Evolutionary conservation across 1,140 invertebrate species (phyloP), one percentile per base, ranked within the genome.

Genomic region (Lanistes nyassanus): DNA sequence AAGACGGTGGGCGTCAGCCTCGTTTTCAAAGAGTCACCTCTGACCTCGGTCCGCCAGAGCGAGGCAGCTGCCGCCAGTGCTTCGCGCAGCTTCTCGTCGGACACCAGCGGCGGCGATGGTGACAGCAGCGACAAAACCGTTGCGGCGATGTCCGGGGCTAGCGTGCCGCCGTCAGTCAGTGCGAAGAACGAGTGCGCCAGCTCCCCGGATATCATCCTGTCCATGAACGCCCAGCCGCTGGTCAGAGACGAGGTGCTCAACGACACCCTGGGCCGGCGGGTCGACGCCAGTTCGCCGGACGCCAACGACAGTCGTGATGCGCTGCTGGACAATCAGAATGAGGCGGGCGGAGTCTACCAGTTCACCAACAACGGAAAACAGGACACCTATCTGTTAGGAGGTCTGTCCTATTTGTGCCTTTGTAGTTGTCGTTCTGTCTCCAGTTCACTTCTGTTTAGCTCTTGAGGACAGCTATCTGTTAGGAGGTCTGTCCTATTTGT

Each of bases 161-260:
- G 11, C 6, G 56, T 9, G 11, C 16, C 39, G 37, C 26, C 7
- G 6, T 6, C 39, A 5, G 42, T 47, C 9, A 16, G 42, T 0
- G 66, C 36, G 29, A 70, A 70, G 47, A 70, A 70, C 68, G 68
- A 56, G 55, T 72, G 70, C n/a, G 36, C 60, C 11, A 72, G 70
- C 37, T 19, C 53, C 11, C 70, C 70, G 34, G 55, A 72, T 23
- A 19, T 72, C 55, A 37, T 72, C 55, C n/a, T 26, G 34, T 60
- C 55, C 70, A 62, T 72, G 70, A 56, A 72, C 56, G 70, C 70
- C 4, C 70, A 72, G 70, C 70, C 70, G 36, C 37, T 67, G 65
- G 34, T 67, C 36, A 31, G 31, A 21, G 55, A 36, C 26, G 55
- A 37, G 34, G 37, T 37, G 0, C 19, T 29, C 21, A 72, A 72